Conservation (phyloP, 2,888 invertebrate species). For the Pyrocoelia pectoralis region DNA sequence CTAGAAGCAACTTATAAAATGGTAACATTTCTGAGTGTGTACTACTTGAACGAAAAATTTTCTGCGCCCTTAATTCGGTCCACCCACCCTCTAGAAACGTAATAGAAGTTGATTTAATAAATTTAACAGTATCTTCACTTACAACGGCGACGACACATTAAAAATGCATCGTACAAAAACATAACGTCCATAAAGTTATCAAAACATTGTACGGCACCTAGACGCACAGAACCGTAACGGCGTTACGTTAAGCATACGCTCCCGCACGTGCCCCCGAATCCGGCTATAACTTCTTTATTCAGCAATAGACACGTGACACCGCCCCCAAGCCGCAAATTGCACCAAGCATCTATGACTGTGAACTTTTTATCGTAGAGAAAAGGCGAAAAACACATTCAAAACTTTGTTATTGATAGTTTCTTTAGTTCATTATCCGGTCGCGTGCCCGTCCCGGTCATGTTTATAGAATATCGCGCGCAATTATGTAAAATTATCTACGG, state of each 20-base stretch:
- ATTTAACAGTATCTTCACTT: neutral
- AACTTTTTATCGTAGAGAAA: slow-evolving; percentile 10
- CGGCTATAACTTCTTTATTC: slow-evolving; percentile 58
- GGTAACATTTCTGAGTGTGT: too few species aligned
- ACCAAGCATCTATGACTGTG: slow-evolving; percentile 51
- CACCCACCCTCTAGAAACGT: too few species aligned
- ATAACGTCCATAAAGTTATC: slow-evolving; percentile 34
- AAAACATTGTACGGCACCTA: slow-evolving; percentile 42
- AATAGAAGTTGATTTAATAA: too few species aligned
- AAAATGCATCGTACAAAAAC: slow-evolving; percentile 28
- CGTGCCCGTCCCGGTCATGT: slow-evolving; percentile 57
- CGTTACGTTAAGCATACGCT: slow-evolving; percentile 49
- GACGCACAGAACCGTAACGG: slow-evolving; percentile 56
- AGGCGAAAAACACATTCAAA: slow-evolving; percentile 47
- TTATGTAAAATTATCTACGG: slow-evolving; percentile 59
- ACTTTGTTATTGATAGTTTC: slow-evolving; percentile 60
- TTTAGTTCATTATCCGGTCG: slow-evolving; percentile 61
- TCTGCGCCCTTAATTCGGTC: too few species aligned
- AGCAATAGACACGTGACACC: slow-evolving; percentile 58
- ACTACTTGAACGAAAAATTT: too few species aligned
- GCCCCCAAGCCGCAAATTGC: slow-evolving; percentile 61
- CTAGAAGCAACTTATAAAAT: too few species aligned
- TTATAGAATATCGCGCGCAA: slow-evolving; percentile 54
- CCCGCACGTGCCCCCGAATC: slow-evolving; percentile 55
- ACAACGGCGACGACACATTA: slow-evolving; percentile 9